Percentiles rank a stretch among this genome's conserved stretches.
Evolutionary conservation across 2,797 vertebrate genomes (phyloP).

Genomic region (Rallus crepitans): DNA sequence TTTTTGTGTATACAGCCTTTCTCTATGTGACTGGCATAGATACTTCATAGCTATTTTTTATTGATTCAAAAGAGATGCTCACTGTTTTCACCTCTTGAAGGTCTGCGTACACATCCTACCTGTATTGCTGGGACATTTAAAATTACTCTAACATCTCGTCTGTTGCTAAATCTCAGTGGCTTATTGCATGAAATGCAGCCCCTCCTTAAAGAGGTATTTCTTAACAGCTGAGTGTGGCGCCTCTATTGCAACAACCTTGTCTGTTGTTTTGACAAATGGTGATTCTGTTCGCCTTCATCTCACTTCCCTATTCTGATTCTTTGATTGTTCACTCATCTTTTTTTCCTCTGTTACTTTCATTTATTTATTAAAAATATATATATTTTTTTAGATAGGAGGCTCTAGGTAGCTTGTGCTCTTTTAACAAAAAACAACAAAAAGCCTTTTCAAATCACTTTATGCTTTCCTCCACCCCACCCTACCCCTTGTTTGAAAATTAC

Average conservation of each 20-base stretch:
- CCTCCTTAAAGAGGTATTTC: background rate
- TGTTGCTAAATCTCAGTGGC: background rate
- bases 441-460: background rate
- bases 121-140: background rate
- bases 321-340: background rate
- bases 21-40: rapidly evolving
- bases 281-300: background rate
- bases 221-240: background rate
- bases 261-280: background rate
- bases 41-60: background rate
- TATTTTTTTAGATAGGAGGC: background rate
- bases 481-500: background rate
- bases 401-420: background rate
- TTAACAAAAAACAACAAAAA: background rate
- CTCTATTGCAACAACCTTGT: background rate
- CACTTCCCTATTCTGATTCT: background rate
- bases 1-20: background rate
- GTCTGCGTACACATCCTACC: background rate
- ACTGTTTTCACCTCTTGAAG: background rate
- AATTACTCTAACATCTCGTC: background rate
- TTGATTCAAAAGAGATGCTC: background rate
- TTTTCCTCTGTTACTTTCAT: background rate
- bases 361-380: no score
- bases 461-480: background rate
- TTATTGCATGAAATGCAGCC: background rate